These are phyloP conservation scores for Cataglyphis altisquamis DNA, from an alignment of 2,888 invertebrate species.

Conservation along the genomic window DNA sequence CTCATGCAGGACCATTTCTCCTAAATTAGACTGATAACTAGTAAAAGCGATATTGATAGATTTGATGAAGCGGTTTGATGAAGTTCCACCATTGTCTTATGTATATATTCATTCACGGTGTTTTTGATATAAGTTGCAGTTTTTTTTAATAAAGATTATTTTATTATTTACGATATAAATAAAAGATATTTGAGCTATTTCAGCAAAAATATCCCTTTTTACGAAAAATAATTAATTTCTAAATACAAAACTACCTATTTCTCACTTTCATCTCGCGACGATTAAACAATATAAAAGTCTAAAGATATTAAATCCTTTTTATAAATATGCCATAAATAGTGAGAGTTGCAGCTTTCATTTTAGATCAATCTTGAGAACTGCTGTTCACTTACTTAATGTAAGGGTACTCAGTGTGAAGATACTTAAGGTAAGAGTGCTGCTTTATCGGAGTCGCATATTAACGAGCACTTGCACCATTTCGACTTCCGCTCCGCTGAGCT, in stretches of 20 bases:
- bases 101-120: not conserved
- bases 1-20: slow-evolving; percentile 47
- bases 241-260: not conserved
- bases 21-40: slow-evolving; percentile 34
- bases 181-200: not conserved
- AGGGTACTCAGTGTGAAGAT: not conserved
- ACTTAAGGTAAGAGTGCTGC: slow-evolving; percentile 25
- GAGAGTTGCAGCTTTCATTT: not conserved
- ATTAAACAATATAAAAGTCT: not conserved
- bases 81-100: not conserved
- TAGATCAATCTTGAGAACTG: not conserved
- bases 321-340: not conserved
- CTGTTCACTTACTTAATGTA: not conserved
- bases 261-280: not conserved
- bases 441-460: slow-evolving; percentile 49
- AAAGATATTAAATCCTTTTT: not conserved
- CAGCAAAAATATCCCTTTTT: not conserved
- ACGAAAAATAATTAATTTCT: not conserved
- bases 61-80: not conserved
- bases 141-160: not conserved
- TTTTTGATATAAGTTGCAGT: not conserved
- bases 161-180: not conserved
- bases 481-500: slow-evolving; percentile 47
- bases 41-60: not conserved
- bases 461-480: slow-evolving; percentile 46